Conservation (phyloP, 2,888 invertebrate species). For the Mongoloraphidia duomilia region DNA sequence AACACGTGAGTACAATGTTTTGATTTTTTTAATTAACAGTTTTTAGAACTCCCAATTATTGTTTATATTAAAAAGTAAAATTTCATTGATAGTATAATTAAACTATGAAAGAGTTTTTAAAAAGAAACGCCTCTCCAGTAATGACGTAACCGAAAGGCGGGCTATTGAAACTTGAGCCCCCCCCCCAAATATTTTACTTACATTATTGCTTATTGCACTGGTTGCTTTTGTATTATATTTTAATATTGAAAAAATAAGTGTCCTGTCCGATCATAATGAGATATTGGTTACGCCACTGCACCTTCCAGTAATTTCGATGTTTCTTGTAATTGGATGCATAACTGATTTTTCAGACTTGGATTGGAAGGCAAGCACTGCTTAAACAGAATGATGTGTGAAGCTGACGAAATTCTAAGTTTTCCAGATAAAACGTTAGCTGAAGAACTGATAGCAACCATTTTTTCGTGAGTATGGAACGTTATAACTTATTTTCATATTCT, state of each 20-base stretch:
- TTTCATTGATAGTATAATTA: not conserved
- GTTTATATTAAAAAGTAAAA: not conserved
- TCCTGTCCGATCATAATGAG: no score
- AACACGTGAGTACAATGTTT: constrained; percentile 26
- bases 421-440: constrained; percentile 49
- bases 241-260: no score
- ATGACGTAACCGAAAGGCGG: no score
- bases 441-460: constrained; percentile 46
- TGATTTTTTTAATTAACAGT: not conserved
- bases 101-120: not conserved
- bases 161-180: no score
- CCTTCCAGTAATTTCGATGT: no score
- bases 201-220: no score
- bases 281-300: no score
- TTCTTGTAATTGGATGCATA: not conserved
- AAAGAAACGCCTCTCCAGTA: no score
- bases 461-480: constrained; percentile 35
- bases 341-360: constrained; percentile 36
- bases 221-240: no score
- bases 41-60: not conserved
- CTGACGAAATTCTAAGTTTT: constrained; percentile 37
- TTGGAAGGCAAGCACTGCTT: constrained; percentile 49
- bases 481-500: not conserved
- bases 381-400: constrained; percentile 53
- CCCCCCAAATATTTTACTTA: no score